Evolutionary conservation across 1,140 invertebrate species (phyloP), one percentile per base, ranked within the genome.

Genomic region (Thaumatotibia leucotreta): DNA sequence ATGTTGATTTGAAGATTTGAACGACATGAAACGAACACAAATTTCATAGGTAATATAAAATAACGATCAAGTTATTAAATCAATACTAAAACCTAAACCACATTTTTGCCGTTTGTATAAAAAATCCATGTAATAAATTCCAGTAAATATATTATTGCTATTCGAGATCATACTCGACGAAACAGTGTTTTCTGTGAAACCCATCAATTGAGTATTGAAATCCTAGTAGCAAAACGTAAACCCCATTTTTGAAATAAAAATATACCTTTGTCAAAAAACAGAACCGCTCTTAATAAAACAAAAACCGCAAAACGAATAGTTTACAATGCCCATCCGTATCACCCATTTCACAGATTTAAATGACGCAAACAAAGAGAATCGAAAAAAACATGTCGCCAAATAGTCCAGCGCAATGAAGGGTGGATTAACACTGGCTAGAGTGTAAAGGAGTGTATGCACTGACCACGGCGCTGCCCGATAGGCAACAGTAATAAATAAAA

Each of bases 401-500:
- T 58, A 58, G 52, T 58, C 52, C 52, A 14, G 5, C 14, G 52
- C 52, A 58, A 58, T 58, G 52, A 58, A 58, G 52, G 52, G 27
- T 58, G 52, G 52, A 58, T 58, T 58, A 58, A 58, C 52, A 27
- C 27, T 31, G 52, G 52, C 52, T 14, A 58, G 8, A 58, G 23
- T 58, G 52, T 58, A 31, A 58, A 58, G 52, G 52, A 11, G 52
- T 58, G 27, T 58, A 27, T 29, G n/a, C 52, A 4, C 24, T 58
- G 24, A n/a, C 52, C n/a, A 14, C 52, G 1, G 24, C 24, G 5
- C 11, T 14, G n/a, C 6, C 27, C 52, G 52, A 58, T 58, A 58
- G 24, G 52, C 52, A 29, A 54, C 9, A 22, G 24, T 58, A 45
- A 58, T 58, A 58, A 58, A 58, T 58, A 58, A 58, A 58, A 58